These are phyloP conservation scores for Promerops cafer DNA, from an alignment of 2,113 vertebrate genomes.

Conservation along the genomic window DNA sequence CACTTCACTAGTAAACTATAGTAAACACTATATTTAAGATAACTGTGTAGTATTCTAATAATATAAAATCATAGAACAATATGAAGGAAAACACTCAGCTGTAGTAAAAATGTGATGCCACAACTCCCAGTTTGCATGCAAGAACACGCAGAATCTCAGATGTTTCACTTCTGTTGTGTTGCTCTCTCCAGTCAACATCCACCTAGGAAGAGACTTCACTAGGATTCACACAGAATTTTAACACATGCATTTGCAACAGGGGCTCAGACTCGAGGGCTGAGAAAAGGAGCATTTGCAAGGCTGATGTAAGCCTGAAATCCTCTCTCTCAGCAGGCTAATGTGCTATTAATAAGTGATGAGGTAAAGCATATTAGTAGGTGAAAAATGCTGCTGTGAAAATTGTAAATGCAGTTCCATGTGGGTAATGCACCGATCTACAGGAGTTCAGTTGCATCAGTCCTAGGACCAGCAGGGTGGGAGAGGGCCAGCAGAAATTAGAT, in stretches of 20 bases:
- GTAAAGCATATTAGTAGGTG: conserved; percentile 37
- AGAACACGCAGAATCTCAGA: background rate
- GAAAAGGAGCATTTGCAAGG: background rate
- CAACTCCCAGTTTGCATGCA: background rate
- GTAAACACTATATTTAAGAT: conserved; percentile 3
- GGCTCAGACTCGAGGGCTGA: background rate
- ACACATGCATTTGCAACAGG: background rate
- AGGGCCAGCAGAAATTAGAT: conserved; percentile 12
- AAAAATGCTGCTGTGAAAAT: conserved; percentile 58
- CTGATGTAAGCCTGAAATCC: background rate
- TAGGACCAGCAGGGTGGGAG: conserved; percentile 13
- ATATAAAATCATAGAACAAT: background rate
- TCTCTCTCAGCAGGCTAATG: background rate
- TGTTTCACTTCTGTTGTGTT: background rate
- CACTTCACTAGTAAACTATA: too few relatives aligned
- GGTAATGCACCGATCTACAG: conserved; percentile 1
- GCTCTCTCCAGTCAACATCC: background rate
- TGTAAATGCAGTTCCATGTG: background rate
- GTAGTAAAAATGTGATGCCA: background rate
- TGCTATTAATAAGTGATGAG: conserved; percentile 48
- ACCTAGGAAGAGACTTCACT: background rate
- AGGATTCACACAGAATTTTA: background rate
- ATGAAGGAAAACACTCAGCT: background rate
- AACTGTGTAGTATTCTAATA: background rate
- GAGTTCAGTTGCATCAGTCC: conserved; percentile 7